Evolutionary conservation across 2,113 vertebrate species (phyloP).

Genomic region (Otus sunia): DNA sequence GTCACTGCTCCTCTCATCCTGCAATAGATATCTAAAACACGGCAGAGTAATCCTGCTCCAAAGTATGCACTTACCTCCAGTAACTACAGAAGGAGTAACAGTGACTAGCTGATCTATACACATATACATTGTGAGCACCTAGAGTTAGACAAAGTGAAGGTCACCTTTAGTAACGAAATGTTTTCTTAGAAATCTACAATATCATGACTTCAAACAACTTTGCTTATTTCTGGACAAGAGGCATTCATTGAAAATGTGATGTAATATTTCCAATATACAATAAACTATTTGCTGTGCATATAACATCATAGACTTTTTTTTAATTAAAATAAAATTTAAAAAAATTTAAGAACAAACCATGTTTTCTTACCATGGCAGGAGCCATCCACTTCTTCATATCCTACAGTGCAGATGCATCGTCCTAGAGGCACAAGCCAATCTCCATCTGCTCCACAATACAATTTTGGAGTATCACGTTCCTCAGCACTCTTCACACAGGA

Average conservation of each 20-base stretch:
- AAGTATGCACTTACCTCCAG: not conserved
- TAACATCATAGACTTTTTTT: not conserved
- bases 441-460: constrained; percentile 94
- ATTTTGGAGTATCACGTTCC: constrained; percentile 91
- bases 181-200: not conserved
- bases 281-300: not conserved
- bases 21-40: not conserved
- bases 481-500: constrained; percentile 93
- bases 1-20: not conserved
- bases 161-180: not conserved
- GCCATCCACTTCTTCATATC: constrained; percentile 89
- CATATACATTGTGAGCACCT: not conserved
- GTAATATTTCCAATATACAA: not conserved
- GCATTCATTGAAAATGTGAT: not conserved
- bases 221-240: not conserved
- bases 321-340: not conserved
- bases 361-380: constrained; percentile 86
- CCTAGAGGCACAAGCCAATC: constrained; percentile 95
- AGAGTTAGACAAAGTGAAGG: not conserved
- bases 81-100: not conserved
- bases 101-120: not conserved
- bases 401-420: constrained; percentile 90
- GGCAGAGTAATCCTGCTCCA: not conserved
- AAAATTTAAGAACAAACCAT: too few species aligned
- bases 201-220: not conserved